These are phyloP conservation scores for Stegophylla sp. DNA, from an alignment of 2,888 invertebrate genomes.

Conservation along the genomic window DNA sequence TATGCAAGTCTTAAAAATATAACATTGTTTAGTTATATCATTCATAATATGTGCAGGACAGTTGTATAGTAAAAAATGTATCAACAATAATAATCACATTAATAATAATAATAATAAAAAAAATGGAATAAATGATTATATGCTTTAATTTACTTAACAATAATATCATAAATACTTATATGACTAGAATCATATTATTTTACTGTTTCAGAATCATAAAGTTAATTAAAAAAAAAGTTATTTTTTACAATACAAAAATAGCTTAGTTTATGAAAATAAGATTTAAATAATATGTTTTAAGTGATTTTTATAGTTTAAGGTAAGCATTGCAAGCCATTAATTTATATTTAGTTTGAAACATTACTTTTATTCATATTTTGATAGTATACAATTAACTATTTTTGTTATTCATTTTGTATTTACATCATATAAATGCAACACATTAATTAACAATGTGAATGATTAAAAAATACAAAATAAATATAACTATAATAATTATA, in stretches of 20 bases:
- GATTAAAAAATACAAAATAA: conserved; percentile 5
- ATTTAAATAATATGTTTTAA: conserved; percentile 12
- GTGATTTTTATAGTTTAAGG: conserved; percentile 12
- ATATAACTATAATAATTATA: conserved; percentile 15
- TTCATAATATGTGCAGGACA: conserved; percentile 12
- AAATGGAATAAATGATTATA: conserved; percentile 3
- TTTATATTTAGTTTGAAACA: background rate
- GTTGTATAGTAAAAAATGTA: conserved; percentile 21
- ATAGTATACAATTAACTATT: conserved; percentile 13
- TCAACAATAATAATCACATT: conserved; percentile 5
- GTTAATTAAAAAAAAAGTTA: conserved; percentile 12
- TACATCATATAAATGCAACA: background rate
- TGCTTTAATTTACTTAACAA: background rate
- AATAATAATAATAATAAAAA: conserved; percentile 8
- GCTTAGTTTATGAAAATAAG: conserved; percentile 43
- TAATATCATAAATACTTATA: background rate
- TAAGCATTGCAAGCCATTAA: conserved; percentile 26
- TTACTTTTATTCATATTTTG: conserved; percentile 11
- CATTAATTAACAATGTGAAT: conserved; percentile 4
- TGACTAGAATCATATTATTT: background rate
- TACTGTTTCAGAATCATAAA: background rate
- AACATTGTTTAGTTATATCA: conserved; percentile 2
- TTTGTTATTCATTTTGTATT: background rate
- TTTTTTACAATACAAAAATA: conserved; percentile 42
- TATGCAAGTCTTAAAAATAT: conserved; percentile 21